phyloP scores from a whole-genome alignment of 2,888 invertebrate genomes.

The Athripsodes cinereus region DNA sequence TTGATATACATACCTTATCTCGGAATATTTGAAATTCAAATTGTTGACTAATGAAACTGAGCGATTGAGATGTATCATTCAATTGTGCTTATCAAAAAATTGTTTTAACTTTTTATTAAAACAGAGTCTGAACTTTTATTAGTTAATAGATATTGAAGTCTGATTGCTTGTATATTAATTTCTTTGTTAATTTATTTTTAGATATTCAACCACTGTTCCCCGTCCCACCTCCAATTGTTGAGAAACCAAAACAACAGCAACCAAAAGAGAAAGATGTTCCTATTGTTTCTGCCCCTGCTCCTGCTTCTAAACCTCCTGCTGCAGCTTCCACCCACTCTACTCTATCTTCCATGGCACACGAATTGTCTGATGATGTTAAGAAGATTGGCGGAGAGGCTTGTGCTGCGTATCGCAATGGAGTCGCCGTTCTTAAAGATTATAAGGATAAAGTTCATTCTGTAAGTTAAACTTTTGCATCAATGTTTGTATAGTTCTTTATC shows the following conservation, averaged over 20 bases:
- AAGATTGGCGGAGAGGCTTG: constrained; percentile 52
- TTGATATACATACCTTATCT: no score
- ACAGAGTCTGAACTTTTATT: no score
- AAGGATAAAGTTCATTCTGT: constrained; percentile 34
- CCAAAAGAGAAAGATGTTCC: constrained; percentile 34
- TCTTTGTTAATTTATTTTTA: neutral
- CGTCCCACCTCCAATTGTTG: neutral
- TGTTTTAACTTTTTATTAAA: no score
- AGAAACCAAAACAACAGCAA: neutral
- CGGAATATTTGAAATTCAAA: no score
- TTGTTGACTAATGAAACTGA: no score
- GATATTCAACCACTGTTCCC: neutral
- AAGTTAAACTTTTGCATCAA: constrained; percentile 1
- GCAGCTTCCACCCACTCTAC: constrained; percentile 9
- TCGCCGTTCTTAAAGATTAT: constrained; percentile 51
- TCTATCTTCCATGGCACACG: neutral
- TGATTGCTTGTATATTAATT: no score
- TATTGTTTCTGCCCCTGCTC: constrained; percentile 30
- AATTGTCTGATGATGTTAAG: neutral
- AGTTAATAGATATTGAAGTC: no score
- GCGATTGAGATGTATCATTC: no score
- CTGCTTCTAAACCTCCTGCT: constrained; percentile 10
- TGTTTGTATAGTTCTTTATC: no score
- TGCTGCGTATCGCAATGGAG: constrained; percentile 60
- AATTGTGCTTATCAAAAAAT: no score